These are phyloP conservation scores for Sogatella furcifera DNA, from an alignment of 1,140 invertebrate genomes.

Conservation along the genomic window DNA sequence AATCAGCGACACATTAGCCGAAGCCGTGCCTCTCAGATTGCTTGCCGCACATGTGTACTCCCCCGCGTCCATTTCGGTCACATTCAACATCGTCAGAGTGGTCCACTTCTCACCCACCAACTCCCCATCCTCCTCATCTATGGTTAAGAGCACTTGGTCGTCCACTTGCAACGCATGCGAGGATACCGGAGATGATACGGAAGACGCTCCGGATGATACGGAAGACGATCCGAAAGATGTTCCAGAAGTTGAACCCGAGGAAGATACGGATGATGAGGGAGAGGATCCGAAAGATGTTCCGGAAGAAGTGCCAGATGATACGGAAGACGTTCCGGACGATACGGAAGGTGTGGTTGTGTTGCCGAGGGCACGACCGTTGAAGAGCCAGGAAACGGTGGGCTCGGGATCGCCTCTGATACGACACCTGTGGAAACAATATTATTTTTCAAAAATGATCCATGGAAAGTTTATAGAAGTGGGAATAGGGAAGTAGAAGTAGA, in stretches of 20 bases:
- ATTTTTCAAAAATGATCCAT: too few relatives aligned
- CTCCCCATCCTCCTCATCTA: conserved; percentile 28
- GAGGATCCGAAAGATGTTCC: conserved; percentile 24
- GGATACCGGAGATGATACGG: conserved; percentile 28
- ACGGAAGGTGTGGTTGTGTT: conserved; percentile 25
- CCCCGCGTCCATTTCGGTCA: conserved; percentile 63
- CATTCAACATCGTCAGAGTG: conserved; percentile 60
- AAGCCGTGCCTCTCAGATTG: conserved; percentile 59
- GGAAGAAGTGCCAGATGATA: conserved; percentile 23
- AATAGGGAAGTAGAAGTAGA: too few relatives aligned
- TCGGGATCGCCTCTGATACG: conserved; percentile 69
- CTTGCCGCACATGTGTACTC: conserved; percentile 67
- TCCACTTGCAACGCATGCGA: conserved; percentile 24
- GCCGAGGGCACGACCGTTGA: conserved; percentile 42
- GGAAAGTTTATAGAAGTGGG: too few relatives aligned
- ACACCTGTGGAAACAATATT: conserved; percentile 40
- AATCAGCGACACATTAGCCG: conserved; percentile 55
- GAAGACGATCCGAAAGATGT: conserved; percentile 33
- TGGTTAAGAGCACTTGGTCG: conserved; percentile 33
- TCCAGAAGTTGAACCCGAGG: too few relatives aligned
- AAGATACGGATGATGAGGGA: conserved; percentile 6
- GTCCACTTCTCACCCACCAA: conserved; percentile 45
- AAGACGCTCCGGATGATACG: conserved; percentile 25
- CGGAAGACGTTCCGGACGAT: too few relatives aligned
- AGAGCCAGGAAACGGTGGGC: conserved; percentile 70